Percentiles rank a stretch among this genome's conserved stretches.
Evolutionary conservation across 2,888 invertebrate genomes (phyloP).

Genomic region (Eupithecia tripunctaria): DNA sequence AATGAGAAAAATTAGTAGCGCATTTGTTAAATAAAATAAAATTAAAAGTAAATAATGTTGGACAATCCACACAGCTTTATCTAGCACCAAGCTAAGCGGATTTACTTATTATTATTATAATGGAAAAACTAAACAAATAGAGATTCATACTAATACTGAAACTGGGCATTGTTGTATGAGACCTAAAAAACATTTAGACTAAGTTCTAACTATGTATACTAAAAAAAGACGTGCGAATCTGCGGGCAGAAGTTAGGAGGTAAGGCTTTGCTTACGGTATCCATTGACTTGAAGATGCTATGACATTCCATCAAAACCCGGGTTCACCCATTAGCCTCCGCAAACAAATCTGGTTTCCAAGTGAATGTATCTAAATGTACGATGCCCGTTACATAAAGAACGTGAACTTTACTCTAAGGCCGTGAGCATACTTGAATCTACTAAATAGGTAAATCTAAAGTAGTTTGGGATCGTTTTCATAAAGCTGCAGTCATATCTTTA

Average conservation of each 20-base stretch:
- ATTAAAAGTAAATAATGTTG: no score
- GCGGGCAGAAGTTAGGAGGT: background rate
- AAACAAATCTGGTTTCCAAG: constrained; percentile 16
- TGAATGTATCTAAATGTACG: constrained; percentile 20
- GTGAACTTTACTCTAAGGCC: constrained; percentile 21
- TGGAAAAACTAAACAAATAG: no score
- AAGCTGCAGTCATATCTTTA: background rate
- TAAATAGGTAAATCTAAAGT: background rate
- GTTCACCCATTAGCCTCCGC: background rate
- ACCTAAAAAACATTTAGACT: background rate
- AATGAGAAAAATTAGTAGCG: no score
- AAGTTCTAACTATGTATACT: background rate
- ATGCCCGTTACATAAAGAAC: constrained; percentile 24
- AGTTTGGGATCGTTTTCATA: background rate
- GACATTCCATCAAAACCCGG: constrained; percentile 4
- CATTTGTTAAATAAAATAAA: no score
- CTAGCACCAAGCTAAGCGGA: no score
- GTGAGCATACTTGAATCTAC: background rate
- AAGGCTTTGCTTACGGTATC: background rate
- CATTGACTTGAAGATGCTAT: background rate
- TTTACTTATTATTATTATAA: no score
- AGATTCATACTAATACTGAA: background rate
- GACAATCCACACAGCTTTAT: no score
- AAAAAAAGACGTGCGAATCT: background rate
- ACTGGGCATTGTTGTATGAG: no score